Evolutionary conservation across 2,113 vertebrate genomes (phyloP).

Genomic region (Gymnorhina tibicen): DNA sequence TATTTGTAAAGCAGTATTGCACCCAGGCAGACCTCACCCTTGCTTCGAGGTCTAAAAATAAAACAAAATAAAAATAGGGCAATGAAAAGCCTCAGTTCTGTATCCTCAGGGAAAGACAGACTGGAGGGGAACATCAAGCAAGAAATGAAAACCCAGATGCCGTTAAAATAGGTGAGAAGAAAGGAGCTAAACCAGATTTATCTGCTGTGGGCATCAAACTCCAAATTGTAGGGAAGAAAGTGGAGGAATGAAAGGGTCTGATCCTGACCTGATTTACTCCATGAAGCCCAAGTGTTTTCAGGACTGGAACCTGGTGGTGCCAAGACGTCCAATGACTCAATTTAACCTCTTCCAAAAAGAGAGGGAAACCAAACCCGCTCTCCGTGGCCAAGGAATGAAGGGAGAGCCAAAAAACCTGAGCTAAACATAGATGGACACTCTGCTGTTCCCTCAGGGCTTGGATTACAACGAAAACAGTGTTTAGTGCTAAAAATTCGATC

Average conservation of each 20-base stretch:
- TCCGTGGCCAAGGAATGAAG: neutral
- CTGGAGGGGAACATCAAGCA: neutral
- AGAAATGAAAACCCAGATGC: neutral
- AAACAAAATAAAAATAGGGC: neutral
- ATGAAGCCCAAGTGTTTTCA: neutral
- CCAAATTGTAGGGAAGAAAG: neutral
- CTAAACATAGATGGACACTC: constrained; percentile 35
- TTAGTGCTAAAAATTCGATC: neutral
- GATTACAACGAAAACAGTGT: neutral
- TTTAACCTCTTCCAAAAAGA: neutral
- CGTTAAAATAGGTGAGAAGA: neutral
- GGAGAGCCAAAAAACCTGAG: neutral
- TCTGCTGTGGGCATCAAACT: neutral
- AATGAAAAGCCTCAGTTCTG: neutral
- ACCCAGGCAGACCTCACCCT: neutral
- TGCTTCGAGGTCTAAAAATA: neutral
- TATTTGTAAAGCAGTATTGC: neutral
- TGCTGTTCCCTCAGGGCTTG: neutral
- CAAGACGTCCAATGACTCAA: neutral
- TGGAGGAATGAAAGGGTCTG: neutral
- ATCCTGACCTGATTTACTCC: neutral
- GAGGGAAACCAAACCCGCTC: neutral
- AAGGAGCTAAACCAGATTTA: neutral
- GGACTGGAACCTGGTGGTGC: neutral
- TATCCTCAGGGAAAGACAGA: neutral